Evolutionary conservation across 2,113 vertebrate genomes (phyloP).

Genomic region (Triplophysa tibetana): DNA sequence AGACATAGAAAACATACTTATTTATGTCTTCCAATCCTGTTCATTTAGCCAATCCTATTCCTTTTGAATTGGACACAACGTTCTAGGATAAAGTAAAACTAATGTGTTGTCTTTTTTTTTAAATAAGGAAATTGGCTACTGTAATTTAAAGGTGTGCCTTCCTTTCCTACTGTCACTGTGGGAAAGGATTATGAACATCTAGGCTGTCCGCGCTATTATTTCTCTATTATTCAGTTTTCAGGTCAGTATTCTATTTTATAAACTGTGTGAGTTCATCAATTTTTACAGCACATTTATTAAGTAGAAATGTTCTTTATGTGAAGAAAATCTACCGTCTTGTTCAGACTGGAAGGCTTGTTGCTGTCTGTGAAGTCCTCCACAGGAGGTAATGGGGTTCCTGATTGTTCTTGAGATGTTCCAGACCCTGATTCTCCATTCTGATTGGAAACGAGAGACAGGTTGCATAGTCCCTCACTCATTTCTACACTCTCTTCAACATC

Average conservation of each 20-base stretch:
- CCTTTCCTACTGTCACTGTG: no score
- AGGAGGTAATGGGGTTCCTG: conserved; percentile 32
- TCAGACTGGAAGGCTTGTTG: conserved; percentile 51
- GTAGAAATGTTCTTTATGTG: neutral
- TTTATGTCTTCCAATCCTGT: no score
- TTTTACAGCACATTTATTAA: neutral
- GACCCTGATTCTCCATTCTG: neutral
- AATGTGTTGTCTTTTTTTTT: no score
- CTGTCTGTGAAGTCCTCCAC: conserved; percentile 54
- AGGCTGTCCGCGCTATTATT: no score
- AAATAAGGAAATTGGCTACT: no score
- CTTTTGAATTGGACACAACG: no score
- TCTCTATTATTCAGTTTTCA: no score
- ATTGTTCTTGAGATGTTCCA: conserved; percentile 30
- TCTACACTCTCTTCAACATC: conserved; percentile 59
- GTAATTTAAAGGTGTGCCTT: no score
- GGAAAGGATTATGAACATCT: no score
- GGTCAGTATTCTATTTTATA: no score
- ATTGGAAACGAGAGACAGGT: conserved; percentile 37
- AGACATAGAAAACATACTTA: neutral
- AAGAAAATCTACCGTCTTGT: conserved; percentile 62
- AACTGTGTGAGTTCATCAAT: neutral
- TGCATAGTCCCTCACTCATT: conserved; percentile 51
- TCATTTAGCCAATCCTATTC: no score
- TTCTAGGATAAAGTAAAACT: no score